Conservation (phyloP, 2,797 vertebrate species). For the Eospalax fontanierii region DNA sequence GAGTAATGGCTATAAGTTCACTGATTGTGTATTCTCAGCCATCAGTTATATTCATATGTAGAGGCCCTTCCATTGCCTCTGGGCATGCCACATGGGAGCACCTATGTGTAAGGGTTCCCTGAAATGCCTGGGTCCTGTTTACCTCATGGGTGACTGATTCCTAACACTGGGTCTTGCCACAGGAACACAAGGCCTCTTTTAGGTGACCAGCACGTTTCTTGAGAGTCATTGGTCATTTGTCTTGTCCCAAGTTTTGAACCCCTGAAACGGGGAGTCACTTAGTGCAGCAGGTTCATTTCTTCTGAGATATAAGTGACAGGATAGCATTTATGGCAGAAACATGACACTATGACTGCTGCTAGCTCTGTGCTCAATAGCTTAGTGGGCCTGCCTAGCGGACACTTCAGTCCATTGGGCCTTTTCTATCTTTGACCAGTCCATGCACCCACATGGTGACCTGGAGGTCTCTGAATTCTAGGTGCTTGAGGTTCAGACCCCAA, state of each 20-base stretch:
- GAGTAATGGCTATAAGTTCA: not conserved
- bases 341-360: not conserved
- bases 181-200: not conserved
- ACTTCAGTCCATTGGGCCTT: not conserved
- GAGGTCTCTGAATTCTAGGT: not conserved
- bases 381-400: not conserved
- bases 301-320: not conserved
- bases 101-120: too few relatives aligned
- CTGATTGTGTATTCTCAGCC: not conserved
- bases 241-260: not conserved
- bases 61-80: too few relatives aligned
- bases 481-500: not conserved
- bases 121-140: too few relatives aligned
- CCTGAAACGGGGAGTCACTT: not conserved
- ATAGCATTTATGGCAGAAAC: not conserved
- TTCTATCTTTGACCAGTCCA: not conserved
- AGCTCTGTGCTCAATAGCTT: not conserved
- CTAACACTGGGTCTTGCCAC: not conserved
- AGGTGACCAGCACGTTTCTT: not conserved
- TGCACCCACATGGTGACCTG: not conserved
- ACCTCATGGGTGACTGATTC: not conserved
- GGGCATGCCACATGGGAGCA: too few relatives aligned
- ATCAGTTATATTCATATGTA: too few relatives aligned
- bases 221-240: not conserved
- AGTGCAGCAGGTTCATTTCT: not conserved